Evolutionary conservation across 2,113 vertebrate species (phyloP).

Genomic region (Prolemur simus): DNA sequence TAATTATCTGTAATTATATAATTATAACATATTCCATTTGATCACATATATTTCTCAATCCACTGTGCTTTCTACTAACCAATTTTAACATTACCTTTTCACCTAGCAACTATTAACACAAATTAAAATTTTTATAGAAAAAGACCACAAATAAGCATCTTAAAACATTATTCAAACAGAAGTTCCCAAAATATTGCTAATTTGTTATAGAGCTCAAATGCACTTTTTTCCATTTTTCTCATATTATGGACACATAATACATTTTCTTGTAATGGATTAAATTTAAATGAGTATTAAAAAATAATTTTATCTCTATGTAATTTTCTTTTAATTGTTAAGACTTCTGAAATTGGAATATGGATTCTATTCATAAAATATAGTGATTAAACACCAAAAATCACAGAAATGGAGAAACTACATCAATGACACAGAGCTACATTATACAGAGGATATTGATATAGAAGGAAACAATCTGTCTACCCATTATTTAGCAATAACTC

Average conservation of each 20-base stretch:
- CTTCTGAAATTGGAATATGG: neutral
- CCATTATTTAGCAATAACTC: slow-evolving; percentile 10
- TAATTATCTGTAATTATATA: neutral
- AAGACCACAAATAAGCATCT: neutral
- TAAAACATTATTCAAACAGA: neutral
- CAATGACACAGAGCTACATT: neutral
- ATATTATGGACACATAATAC: neutral
- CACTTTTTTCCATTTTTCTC: neutral
- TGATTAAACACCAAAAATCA: neutral
- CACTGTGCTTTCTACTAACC: neutral
- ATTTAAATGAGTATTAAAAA: slow-evolving; percentile 17
- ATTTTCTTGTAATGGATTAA: neutral
- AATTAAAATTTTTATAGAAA: neutral
- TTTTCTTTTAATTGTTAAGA: slow-evolving; percentile 18
- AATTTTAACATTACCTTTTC: neutral
- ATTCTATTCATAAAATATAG: neutral
- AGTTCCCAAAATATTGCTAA: neutral
- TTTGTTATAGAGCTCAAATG: neutral
- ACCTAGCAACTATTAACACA: neutral
- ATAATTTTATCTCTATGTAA: neutral
- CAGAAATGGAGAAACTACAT: neutral
- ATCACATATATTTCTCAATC: neutral
- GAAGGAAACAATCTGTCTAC: neutral
- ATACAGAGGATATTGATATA: neutral
- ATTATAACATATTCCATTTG: neutral